phyloP scores from a whole-genome alignment of 1,140 invertebrate genomes.

The Onthophagus taurus region DNA sequence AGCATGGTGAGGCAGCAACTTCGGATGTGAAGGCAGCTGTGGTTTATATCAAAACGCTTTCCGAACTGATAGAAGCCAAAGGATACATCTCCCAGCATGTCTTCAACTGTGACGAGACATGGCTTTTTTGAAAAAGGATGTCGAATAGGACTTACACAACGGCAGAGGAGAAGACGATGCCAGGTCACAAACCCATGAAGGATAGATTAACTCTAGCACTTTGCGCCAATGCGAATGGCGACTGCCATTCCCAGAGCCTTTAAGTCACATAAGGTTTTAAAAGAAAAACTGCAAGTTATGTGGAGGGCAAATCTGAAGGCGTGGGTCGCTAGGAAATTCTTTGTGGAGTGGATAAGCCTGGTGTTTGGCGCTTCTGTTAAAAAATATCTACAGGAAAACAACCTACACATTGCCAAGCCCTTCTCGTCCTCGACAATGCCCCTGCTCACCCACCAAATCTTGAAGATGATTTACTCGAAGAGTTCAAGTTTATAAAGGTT shows the following conservation, averaged over 20 bases:
- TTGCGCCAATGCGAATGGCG: constrained; percentile 36
- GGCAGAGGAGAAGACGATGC: no score
- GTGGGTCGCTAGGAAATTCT: constrained; percentile 33
- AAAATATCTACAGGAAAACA: constrained; percentile 27
- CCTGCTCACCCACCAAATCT: constrained; percentile 27
- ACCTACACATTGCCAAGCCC: constrained; percentile 23
- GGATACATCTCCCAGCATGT: constrained; percentile 29
- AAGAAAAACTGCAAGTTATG: constrained; percentile 32
- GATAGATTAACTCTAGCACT: no score
- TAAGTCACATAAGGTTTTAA: constrained; percentile 30
- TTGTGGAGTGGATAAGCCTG: constrained; percentile 27
- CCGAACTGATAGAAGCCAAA: no score
- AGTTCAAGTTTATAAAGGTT: constrained; percentile 26
- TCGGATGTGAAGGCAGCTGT: constrained; percentile 17
- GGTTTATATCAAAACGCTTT: constrained; percentile 23
- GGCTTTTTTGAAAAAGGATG: constrained; percentile 27
- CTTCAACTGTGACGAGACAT: constrained; percentile 37
- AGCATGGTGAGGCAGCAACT: constrained; percentile 15
- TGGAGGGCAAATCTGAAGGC: constrained; percentile 36
- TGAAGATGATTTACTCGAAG: constrained; percentile 24
- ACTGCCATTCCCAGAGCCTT: constrained; percentile 36
- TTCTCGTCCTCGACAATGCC: constrained; percentile 33
- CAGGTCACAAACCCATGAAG: no score
- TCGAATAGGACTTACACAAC: constrained; percentile 21
- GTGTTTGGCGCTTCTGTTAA: constrained; percentile 38